Conservation (phyloP, 2,797 vertebrate genomes). For the Neostethus bicornis region DNA sequence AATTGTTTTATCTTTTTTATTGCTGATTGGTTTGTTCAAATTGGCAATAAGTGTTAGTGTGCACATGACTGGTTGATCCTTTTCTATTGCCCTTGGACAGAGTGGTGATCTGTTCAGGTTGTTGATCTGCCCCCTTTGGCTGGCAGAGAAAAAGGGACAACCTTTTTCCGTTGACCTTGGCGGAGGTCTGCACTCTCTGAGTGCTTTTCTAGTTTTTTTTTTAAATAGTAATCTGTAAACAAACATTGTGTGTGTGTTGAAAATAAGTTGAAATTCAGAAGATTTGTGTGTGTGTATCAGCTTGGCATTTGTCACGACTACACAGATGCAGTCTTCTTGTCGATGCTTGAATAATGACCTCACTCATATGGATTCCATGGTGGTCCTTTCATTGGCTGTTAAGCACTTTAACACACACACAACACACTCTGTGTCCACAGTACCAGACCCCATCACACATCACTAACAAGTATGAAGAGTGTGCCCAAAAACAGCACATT, state of each 20-base stretch:
- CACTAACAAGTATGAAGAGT: slow-evolving; percentile 56
- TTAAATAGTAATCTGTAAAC: neutral
- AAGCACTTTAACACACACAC: slow-evolving; percentile 32
- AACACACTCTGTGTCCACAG: slow-evolving; percentile 23
- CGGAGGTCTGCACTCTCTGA: too few species aligned
- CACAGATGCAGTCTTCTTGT: slow-evolving; percentile 27
- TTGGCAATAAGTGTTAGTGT: too few species aligned
- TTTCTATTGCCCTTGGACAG: too few species aligned
- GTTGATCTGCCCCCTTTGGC: too few species aligned
- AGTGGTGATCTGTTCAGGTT: too few species aligned
- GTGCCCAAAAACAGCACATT: slow-evolving; percentile 59
- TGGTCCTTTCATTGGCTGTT: slow-evolving; percentile 61
- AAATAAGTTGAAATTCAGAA: neutral
- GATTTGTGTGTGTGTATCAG: slow-evolving; percentile 16
- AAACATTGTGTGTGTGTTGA: slow-evolving; percentile 2
- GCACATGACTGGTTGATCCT: too few species aligned
- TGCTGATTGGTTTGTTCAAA: too few species aligned
- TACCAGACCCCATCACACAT: slow-evolving; percentile 60
- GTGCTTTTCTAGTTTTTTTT: neutral
- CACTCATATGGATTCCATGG: slow-evolving; percentile 64
- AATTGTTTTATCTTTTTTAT: too few species aligned
- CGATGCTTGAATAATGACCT: slow-evolving; percentile 64
- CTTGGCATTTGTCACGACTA: slow-evolving; percentile 24
- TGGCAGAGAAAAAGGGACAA: too few species aligned
- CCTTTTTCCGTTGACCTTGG: too few species aligned